Conservation (phyloP, 2,888 invertebrate species). For the Aleiodes alternator region DNA sequence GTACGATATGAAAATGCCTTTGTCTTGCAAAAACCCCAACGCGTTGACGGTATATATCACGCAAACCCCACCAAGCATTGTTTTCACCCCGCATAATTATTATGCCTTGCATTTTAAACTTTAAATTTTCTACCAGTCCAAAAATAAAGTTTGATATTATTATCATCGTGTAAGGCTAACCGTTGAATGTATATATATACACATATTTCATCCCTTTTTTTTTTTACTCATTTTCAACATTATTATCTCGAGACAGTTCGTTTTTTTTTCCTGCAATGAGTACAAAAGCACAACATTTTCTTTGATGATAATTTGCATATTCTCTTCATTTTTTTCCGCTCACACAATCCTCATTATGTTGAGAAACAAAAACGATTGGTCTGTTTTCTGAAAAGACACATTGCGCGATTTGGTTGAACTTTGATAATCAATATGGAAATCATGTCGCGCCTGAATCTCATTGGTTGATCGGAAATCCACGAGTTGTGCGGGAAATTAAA, state of each 20-base stretch:
- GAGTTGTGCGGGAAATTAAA: too few species aligned
- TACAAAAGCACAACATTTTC: background rate
- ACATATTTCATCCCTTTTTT: background rate
- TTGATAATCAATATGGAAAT: too few species aligned
- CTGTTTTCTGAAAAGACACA: too few species aligned
- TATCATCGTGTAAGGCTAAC: slow-evolving; percentile 54
- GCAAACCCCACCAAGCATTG: slow-evolving; percentile 64
- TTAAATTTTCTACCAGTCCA: slow-evolving; percentile 67
- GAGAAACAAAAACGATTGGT: slow-evolving; percentile 11
- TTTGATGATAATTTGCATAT: slow-evolving; percentile 17
- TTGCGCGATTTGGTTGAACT: too few species aligned
- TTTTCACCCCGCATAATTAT: slow-evolving; percentile 72
- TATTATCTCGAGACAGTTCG: slow-evolving; percentile 17
- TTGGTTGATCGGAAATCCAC: too few species aligned
- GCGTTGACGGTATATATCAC: slow-evolving; percentile 47
- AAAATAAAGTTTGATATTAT: slow-evolving; percentile 74
- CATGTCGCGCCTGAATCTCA: too few species aligned
- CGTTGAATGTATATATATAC: slow-evolving; percentile 23
- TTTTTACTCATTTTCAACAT: slow-evolving; percentile 20
- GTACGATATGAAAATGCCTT: slow-evolving; percentile 51
- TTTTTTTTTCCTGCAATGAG: slow-evolving; percentile 1
- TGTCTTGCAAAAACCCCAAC: slow-evolving; percentile 50
- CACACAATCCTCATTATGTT: background rate
- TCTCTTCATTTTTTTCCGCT: background rate
- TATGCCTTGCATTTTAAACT: slow-evolving; percentile 73